A percentile compares a stretch with the other conserved stretches of the same genome.
These are phyloP conservation scores for Phodopus roborovskii DNA, from an alignment of 2,113 vertebrate species.

Conservation along the genomic window DNA sequence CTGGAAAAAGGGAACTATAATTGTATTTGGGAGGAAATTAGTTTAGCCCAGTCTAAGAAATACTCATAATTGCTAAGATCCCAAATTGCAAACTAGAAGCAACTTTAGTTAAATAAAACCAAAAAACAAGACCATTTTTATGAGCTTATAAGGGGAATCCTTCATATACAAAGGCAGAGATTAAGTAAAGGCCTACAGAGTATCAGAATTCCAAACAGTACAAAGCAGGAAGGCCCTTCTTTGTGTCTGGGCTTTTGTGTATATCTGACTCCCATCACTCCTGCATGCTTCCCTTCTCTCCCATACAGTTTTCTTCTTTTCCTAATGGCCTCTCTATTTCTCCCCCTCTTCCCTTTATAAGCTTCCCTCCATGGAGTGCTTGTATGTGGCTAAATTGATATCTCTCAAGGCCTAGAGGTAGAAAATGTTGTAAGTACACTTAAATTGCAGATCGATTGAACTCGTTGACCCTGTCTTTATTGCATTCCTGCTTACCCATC, in stretches of 20 bases:
- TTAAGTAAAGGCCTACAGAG: constrained; percentile 15
- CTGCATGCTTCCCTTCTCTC: neutral
- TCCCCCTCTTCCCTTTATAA: neutral
- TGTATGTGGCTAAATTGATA: neutral
- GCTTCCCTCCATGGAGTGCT: neutral
- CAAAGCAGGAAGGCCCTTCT: neutral
- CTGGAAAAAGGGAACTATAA: constrained; percentile 37
- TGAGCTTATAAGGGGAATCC: neutral
- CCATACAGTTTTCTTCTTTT: neutral
- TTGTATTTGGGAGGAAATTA: constrained; percentile 65
- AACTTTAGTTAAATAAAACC: constrained; percentile 24
- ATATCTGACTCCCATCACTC: neutral
- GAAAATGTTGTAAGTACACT: neutral
- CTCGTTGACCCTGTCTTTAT: neutral
- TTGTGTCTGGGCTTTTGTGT: neutral
- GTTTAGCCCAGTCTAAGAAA: constrained; percentile 44
- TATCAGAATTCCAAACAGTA: neutral
- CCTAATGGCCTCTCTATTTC: too few relatives aligned
- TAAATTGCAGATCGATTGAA: neutral
- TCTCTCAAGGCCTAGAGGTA: neutral
- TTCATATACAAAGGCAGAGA: neutral
- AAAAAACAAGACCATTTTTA: neutral
- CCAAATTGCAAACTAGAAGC: constrained; percentile 43
- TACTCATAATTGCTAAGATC: constrained; percentile 25
- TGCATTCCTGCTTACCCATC: neutral